phyloP scores from a whole-genome alignment of 2,797 vertebrate species.

The Dendrocincla fuliginosa region DNA sequence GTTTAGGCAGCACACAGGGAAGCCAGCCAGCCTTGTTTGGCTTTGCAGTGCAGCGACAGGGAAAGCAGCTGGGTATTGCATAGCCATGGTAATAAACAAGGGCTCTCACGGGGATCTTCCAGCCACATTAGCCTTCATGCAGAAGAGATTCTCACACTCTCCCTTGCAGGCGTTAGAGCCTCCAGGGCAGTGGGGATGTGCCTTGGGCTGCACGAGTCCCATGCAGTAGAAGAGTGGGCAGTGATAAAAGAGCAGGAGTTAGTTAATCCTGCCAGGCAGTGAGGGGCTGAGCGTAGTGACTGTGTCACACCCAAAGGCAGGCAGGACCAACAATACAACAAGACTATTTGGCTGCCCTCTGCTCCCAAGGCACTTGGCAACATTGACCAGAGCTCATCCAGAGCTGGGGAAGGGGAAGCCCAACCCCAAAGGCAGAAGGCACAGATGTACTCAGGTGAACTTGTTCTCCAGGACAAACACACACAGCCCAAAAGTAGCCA shows the following conservation, averaged over 20 bases:
- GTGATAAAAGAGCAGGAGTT: not conserved
- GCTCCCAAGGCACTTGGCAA: not conserved
- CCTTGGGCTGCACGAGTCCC: not conserved
- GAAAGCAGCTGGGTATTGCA: constrained; percentile 11
- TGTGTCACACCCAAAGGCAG: not conserved
- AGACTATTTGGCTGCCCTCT: not conserved
- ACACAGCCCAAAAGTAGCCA: not conserved
- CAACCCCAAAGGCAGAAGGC: not conserved
- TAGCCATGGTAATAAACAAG: constrained; percentile 14
- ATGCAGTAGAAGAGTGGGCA: not conserved
- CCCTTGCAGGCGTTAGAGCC: not conserved
- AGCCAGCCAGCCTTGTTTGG: constrained; percentile 10
- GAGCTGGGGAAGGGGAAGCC: not conserved
- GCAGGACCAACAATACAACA: not conserved
- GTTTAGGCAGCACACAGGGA: not conserved
- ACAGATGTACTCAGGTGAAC: not conserved
- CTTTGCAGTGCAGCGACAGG: not conserved
- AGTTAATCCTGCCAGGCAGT: not conserved
- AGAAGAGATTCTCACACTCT: constrained; percentile 13
- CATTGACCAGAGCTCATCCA: not conserved
- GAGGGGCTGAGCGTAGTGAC: fast-evolving
- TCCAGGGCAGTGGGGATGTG: not conserved
- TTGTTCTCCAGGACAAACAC: not conserved
- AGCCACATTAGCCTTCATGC: not conserved
- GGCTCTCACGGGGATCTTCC: constrained; percentile 45